Percentiles rank a stretch among this genome's conserved stretches.
phyloP scores from a whole-genome alignment of 2,888 invertebrate species.

The Epirrhoe alternata region DNA sequence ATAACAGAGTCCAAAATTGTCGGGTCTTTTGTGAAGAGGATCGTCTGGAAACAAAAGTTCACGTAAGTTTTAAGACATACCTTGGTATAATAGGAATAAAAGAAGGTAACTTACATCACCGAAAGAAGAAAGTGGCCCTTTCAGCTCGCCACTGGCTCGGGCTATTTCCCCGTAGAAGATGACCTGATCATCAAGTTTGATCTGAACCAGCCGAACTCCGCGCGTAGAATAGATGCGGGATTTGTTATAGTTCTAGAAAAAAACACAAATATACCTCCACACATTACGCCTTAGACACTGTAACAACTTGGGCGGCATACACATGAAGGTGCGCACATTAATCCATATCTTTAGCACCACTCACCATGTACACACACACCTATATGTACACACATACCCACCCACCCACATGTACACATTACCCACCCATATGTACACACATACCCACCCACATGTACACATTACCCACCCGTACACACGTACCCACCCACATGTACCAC shows the following conservation, averaged over 20 bases:
- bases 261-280: not conserved
- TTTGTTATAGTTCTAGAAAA: slow-evolving; percentile 93
- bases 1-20: slow-evolving; percentile 86
- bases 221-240: slow-evolving; percentile 93
- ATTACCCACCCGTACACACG: slow-evolving; percentile 70
- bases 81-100: too few species aligned
- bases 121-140: slow-evolving; percentile 88
- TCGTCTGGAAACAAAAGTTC: slow-evolving; percentile 86
- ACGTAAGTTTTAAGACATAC: not conserved
- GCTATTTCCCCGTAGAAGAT: slow-evolving; percentile 94
- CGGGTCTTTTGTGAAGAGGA: slow-evolving; percentile 92
- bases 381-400: too few species aligned
- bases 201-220: slow-evolving; percentile 89
- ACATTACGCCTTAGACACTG: not conserved
- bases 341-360: slow-evolving; percentile 90
- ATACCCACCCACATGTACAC: too few species aligned
- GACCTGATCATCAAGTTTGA: slow-evolving; percentile 87
- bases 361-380: slow-evolving; percentile 62
- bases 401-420: too few species aligned
- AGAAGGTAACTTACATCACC: slow-evolving; percentile 89
- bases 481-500: too few species aligned
- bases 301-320: too few species aligned
- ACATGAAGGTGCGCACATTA: slow-evolving; percentile 52
- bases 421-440: too few species aligned
- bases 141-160: slow-evolving; percentile 90